Percentiles rank a stretch among this genome's conserved stretches.
Evolutionary conservation across 2,113 vertebrate species (phyloP).

Genomic region (Glaucidium brasilianum): DNA sequence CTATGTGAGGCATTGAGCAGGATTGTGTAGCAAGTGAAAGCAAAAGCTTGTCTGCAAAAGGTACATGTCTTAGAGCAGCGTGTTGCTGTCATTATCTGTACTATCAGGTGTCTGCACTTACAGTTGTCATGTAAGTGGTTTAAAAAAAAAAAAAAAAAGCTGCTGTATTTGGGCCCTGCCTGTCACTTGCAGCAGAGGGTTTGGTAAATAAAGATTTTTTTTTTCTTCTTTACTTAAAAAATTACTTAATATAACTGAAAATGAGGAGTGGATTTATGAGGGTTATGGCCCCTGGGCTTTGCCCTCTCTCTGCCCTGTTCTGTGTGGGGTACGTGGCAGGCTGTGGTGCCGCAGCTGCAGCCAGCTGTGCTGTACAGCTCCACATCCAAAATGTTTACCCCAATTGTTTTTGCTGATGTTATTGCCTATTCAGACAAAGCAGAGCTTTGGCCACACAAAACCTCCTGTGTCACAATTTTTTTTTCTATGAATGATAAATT

Average conservation of each 20-base stretch:
- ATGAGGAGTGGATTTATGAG: not conserved
- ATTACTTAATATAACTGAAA: not conserved
- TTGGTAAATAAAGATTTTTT: not conserved
- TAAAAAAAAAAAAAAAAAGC: not conserved
- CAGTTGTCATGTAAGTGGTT: not conserved
- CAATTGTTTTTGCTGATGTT: not conserved
- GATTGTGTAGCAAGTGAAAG: not conserved
- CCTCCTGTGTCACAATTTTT: not conserved
- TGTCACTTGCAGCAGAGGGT: not conserved
- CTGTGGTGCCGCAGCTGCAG: slow-evolving; percentile 3
- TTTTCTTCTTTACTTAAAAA: not conserved
- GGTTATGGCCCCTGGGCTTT: not conserved
- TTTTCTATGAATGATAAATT: not conserved
- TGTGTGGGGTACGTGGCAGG: accelerated
- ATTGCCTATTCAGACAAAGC: not conserved
- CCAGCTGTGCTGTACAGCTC: not conserved
- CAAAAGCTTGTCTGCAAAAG: not conserved
- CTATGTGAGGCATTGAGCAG: not conserved
- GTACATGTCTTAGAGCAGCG: not conserved
- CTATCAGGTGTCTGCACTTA: not conserved
- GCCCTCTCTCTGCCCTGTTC: not conserved
- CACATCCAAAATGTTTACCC: not conserved
- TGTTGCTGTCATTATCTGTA: not conserved
- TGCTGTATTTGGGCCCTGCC: not conserved
- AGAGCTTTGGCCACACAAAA: not conserved